Evolutionary conservation across 2,113 vertebrate species (phyloP).

Genomic region (Forbesichthys papilliferus): DNA sequence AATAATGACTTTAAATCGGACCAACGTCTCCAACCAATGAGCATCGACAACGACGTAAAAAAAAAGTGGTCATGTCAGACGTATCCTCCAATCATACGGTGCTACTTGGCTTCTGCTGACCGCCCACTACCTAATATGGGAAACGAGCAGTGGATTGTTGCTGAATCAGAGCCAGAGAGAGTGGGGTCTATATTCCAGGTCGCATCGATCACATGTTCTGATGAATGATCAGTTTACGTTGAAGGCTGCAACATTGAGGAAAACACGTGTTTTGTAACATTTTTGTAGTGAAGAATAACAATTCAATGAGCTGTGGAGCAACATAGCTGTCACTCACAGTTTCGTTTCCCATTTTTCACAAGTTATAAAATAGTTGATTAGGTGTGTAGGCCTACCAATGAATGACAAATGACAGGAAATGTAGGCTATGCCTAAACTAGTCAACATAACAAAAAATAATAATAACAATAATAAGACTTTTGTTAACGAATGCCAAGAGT

Average conservation of each 20-base stretch:
- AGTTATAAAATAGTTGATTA: too few relatives aligned
- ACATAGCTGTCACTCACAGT: too few relatives aligned
- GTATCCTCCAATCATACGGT: constrained; percentile 58
- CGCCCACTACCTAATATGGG: constrained; percentile 69
- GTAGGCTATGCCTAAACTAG: background rate
- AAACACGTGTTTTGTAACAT: background rate
- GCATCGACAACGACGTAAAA: background rate
- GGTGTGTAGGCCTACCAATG: background rate
- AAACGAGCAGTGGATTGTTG: constrained; percentile 4
- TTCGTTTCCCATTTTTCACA: too few relatives aligned
- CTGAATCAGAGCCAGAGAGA: background rate
- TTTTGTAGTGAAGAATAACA: background rate
- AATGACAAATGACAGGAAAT: constrained; percentile 6
- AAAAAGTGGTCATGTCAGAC: constrained; percentile 71
- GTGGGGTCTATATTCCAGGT: background rate
- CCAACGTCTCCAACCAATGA: constrained; percentile 73
- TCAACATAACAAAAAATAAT: too few relatives aligned
- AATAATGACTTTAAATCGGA: constrained; percentile 77
- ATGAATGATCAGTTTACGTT: background rate
- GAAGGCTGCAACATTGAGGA: constrained; percentile 5
- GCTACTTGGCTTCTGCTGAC: constrained; percentile 16
- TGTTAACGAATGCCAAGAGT: too few relatives aligned
- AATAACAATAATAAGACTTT: too few relatives aligned
- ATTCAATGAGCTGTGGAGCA: background rate
- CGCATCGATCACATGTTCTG: too few relatives aligned